Conservation (phyloP, 2,888 invertebrate genomes). For the Tridacna gigas region DNA sequence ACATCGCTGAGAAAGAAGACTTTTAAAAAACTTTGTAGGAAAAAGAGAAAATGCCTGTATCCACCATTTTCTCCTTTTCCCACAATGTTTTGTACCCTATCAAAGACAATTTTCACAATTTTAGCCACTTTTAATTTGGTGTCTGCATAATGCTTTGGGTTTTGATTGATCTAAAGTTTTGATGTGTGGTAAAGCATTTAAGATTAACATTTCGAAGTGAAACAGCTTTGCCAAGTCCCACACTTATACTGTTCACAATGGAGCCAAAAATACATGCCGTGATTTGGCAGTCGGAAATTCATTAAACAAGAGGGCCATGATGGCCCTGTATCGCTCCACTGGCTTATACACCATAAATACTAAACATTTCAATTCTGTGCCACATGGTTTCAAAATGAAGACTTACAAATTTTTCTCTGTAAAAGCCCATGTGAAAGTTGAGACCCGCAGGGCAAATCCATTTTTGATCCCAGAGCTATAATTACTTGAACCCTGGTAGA, state of each 20-base stretch:
- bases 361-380: no score
- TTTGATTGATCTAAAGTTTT: neutral
- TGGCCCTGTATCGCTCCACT: no score
- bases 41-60: neutral
- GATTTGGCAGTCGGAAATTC: slow-evolving; percentile 15
- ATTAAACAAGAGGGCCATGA: no score
- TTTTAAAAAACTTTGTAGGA: neutral
- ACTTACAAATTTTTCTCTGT: no score
- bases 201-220: neutral
- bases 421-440: no score
- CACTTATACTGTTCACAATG: neutral
- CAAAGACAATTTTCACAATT: no score
- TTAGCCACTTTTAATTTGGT: neutral
- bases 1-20: neutral
- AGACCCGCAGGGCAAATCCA: no score
- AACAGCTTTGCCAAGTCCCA: neutral
- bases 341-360: no score
- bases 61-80: neutral
- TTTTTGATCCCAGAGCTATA: no score
- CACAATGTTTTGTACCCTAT: neutral
- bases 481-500: no score
- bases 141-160: neutral
- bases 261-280: slow-evolving; percentile 20
- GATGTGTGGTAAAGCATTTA: neutral
- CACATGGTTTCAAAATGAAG: no score